These are phyloP conservation scores for Diadophis punctatus DNA, from an alignment of 2,113 vertebrate species.

Conservation along the genomic window DNA sequence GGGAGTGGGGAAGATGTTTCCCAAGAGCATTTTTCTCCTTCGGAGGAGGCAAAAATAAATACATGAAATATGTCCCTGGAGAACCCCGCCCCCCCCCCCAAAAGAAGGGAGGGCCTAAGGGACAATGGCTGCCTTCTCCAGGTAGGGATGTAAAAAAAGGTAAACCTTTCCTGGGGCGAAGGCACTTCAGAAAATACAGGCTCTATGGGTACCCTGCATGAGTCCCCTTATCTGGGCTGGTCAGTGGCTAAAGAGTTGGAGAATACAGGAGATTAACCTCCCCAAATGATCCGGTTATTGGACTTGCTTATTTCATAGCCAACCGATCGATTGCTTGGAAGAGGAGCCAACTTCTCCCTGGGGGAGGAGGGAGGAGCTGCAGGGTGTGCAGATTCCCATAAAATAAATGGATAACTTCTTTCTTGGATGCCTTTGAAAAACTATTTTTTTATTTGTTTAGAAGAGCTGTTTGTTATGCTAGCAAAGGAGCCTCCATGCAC, in stretches of 20 bases:
- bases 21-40: background rate
- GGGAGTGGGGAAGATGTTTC: background rate
- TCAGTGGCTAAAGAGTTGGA: background rate
- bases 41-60: background rate
- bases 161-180: background rate
- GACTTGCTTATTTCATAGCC: background rate
- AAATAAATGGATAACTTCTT: background rate
- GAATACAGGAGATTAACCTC: background rate
- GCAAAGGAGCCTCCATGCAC: background rate
- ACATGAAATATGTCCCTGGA: background rate
- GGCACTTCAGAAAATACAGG: slow-evolving; percentile 32
- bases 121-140: background rate
- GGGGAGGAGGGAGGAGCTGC: rapidly evolving
- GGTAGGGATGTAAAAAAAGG: background rate
- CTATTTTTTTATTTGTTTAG: background rate
- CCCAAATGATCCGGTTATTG: background rate
- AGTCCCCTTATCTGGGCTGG: background rate
- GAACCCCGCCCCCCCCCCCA: no score
- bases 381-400: background rate
- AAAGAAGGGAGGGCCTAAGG: background rate
- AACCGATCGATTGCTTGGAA: background rate
- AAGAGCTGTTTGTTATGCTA: background rate
- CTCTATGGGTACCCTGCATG: background rate
- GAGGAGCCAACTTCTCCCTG: background rate
- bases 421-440: background rate